Evolutionary conservation across 2,113 vertebrate genomes (phyloP).

Genomic region (Pomatorhinus ruficollis): DNA sequence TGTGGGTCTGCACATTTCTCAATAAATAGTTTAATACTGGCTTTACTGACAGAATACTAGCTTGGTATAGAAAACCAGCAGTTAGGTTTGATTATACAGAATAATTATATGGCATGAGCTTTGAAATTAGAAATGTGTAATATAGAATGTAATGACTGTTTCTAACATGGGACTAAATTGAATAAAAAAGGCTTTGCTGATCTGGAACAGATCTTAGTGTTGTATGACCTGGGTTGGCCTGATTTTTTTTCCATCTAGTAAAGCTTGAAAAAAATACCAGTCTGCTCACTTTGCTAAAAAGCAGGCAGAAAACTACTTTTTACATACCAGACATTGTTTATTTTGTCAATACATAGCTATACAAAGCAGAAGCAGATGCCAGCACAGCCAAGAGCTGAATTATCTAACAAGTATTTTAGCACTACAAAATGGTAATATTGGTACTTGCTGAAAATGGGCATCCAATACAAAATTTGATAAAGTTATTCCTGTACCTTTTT

Average conservation of each 20-base stretch:
- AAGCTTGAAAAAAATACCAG: neutral
- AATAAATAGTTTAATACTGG: neutral
- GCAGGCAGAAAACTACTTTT: constrained; percentile 13
- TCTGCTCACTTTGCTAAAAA: neutral
- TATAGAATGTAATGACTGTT: constrained; percentile 47
- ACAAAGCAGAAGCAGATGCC: neutral
- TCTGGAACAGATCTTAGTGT: constrained; percentile 25
- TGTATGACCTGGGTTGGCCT: neutral
- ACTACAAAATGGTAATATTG: neutral
- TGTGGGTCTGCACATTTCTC: neutral
- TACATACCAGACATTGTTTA: neutral
- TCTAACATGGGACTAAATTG: constrained; percentile 29
- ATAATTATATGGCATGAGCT: constrained; percentile 47
- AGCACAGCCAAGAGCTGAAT: constrained; percentile 27
- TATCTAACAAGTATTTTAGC: constrained; percentile 35
- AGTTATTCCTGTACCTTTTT: neutral
- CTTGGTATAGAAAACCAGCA: neutral
- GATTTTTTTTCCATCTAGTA: neutral
- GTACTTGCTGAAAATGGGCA: constrained; percentile 18
- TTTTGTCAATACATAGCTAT: constrained; percentile 23
- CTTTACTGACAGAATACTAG: neutral
- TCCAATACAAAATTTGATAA: neutral
- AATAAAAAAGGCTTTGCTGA: constrained; percentile 19
- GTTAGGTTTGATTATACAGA: constrained; percentile 49
- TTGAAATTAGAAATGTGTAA: constrained; percentile 49